Evolutionary conservation across 1,140 invertebrate species (phyloP).

Genomic region (Drosophila bifasciata): DNA sequence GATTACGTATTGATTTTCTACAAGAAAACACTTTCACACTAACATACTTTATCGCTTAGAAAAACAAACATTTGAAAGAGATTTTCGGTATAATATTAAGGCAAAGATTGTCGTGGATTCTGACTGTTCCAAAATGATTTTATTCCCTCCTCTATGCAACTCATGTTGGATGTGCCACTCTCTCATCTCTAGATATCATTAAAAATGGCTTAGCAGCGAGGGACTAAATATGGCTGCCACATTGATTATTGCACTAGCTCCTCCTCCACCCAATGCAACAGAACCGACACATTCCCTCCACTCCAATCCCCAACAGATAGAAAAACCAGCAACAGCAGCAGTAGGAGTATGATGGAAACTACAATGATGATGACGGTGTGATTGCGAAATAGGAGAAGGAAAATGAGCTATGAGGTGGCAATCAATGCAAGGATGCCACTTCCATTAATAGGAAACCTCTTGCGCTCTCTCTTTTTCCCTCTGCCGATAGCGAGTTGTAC

Average conservation of each 20-base stretch:
- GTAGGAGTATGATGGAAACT: constrained; percentile 2
- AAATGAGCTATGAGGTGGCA: constrained; percentile 21
- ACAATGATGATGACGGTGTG: constrained; percentile 9
- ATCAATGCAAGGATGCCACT: constrained; percentile 60
- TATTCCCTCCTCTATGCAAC: too few relatives aligned
- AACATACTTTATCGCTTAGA: too few relatives aligned
- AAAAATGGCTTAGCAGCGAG: constrained; percentile 56
- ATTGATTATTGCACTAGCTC: constrained; percentile 52
- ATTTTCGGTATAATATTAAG: too few relatives aligned
- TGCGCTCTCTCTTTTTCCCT: neutral
- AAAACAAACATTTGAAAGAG: too few relatives aligned
- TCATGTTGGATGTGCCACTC: too few relatives aligned
- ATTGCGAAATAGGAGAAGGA: constrained; percentile 38
- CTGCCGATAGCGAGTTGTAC: neutral
- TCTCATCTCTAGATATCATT: constrained; percentile 51
- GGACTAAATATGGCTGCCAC: constrained; percentile 55
- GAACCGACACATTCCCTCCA: neutral
- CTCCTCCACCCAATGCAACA: constrained; percentile 12
- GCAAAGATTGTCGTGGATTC: too few relatives aligned
- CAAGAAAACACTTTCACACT: too few relatives aligned
- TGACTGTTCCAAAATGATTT: too few relatives aligned
- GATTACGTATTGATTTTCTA: too few relatives aligned
- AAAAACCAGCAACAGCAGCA: neutral
- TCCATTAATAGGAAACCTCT: constrained; percentile 47
- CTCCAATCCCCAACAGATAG: neutral